Evolutionary conservation across 2,888 invertebrate genomes (phyloP), one percentile per base, ranked within the genome.

Genomic region (Agriotes lineatus): DNA sequence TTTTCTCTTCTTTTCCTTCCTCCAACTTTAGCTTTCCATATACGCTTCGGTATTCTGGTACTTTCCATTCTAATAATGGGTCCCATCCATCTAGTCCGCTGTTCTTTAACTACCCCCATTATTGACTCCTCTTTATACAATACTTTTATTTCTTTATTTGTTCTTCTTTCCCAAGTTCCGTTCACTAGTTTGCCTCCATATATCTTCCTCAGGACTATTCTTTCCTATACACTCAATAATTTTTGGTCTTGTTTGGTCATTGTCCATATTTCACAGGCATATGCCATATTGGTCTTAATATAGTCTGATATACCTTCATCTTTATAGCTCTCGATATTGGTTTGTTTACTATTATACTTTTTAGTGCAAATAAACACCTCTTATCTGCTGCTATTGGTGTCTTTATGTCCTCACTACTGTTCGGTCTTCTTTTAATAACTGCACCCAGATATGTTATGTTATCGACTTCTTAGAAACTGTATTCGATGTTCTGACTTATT

Each of bases 281-380:
- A 37, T 37, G n/a, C n/a, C 37, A 37, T 37, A 37, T n/a, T n/a
- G 37, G n/a, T 12, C 37, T 37, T 37, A 37, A 37, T 37, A 37
- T n/a, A 37, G n/a, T 37, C n/a, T 37, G 4, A 9, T 30, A 30
- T 37, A n/a, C 2, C n/a, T 7, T 37, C n/a, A 37, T 2, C n/a
- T 7, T 37, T 37, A 37, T 3, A 3, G 37, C 37, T n/a, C 37
- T 37, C 37, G 37, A 37, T n/a, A n/a, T 37, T 37, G 37, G 3
- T 7, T 37, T 37, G 37, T 7, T 37, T 12, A 7, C 5, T 12
- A 37, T 37, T n/a, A 37, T n/a, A n/a, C 37, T 37, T 4, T 37
- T 37, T 7, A 37, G 6, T 37, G 37, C 37, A 37, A 37, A 37
- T 37, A 37, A 37, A 4, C 37, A 3, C n/a, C 37, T 37, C 3